Evolutionary conservation across 2,113 vertebrate genomes (phyloP).

Genomic region (Leptobrachium leishanense): DNA sequence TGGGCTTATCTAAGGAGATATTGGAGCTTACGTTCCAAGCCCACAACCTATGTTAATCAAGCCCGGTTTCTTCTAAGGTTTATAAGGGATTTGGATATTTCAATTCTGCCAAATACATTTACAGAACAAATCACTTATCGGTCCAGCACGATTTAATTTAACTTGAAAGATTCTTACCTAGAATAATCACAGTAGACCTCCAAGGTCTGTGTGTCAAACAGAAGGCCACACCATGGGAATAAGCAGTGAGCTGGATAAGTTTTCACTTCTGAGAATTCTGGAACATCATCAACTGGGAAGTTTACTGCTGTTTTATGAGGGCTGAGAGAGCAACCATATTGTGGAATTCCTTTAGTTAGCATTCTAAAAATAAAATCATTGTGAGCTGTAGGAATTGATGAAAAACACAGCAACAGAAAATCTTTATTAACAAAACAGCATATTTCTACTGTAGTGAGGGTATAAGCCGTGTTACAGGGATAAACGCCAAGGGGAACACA

Average conservation of each 20-base stretch:
- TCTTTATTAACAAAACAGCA: no score
- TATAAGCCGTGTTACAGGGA: no score
- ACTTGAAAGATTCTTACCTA: conserved; percentile 64
- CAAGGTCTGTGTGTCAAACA: conserved; percentile 77
- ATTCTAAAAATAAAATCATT: conserved; percentile 60
- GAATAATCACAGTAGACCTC: conserved; percentile 85
- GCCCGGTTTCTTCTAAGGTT: no score
- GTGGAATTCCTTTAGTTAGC: conserved; percentile 77
- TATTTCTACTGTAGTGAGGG: no score
- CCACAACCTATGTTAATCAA: no score
- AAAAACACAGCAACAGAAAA: no score
- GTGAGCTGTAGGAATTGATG: no score
- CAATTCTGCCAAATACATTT: background rate
- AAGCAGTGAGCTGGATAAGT: conserved; percentile 70
- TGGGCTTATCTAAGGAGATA: no score
- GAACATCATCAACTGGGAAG: conserved; percentile 68
- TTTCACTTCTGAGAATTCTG: conserved; percentile 48
- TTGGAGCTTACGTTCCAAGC: no score
- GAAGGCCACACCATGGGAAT: conserved; percentile 89
- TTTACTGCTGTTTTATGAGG: conserved; percentile 83
- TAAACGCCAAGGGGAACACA: no score
- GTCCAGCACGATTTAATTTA: no score
- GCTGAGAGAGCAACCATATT: conserved; percentile 86
- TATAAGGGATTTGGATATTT: no score
- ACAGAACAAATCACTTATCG: background rate